These are phyloP conservation scores for Coregonus sp. DNA, from an alignment of 2,797 vertebrate species.

Conservation along the genomic window DNA sequence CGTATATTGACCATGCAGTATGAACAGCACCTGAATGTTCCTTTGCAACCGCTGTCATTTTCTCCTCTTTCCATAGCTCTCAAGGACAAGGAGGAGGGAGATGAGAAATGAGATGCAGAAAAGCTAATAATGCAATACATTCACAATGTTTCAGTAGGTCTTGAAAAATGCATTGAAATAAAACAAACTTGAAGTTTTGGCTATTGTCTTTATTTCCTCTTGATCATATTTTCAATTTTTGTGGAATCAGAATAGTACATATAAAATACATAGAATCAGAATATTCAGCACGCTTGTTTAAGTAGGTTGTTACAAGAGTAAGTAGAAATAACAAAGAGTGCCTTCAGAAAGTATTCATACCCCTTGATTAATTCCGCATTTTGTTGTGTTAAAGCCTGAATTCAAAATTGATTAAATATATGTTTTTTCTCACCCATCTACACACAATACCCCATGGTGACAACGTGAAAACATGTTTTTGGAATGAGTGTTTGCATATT, in stretches of 20 bases:
- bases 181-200: conserved; percentile 39
- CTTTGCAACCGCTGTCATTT: background rate
- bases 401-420: no score
- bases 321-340: no score
- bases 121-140: conserved; percentile 1
- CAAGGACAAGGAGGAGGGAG: background rate
- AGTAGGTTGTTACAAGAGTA: background rate
- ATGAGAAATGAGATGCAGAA: background rate
- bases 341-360: no score
- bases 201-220: conserved; percentile 18
- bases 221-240: background rate
- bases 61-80: background rate
- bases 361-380: no score
- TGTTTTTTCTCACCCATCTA: no score
- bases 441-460: no score
- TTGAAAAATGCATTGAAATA: conserved; percentile 55
- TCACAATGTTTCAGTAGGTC: conserved; percentile 27
- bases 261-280: background rate
- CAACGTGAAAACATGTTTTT: no score
- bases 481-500: no score
- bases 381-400: no score
- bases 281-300: background rate
- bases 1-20: background rate
- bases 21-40: background rate
- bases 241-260: background rate